phyloP scores from a whole-genome alignment of 1,140 invertebrate genomes.

The Episyrphus balteatus region DNA sequence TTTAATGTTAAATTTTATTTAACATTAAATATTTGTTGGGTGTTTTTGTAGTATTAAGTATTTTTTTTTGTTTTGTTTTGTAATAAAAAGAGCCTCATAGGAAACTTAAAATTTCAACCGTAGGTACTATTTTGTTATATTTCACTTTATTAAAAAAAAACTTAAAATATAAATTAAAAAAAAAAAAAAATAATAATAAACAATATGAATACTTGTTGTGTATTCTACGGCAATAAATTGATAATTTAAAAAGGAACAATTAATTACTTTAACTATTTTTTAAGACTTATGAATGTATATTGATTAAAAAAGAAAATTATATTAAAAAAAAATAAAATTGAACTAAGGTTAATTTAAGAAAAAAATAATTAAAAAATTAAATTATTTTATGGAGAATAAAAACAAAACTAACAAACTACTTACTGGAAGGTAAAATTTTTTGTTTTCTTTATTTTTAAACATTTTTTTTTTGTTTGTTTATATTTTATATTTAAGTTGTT shows the following conservation, averaged over 20 bases:
- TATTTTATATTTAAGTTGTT: not conserved
- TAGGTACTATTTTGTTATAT: constrained; percentile 2
- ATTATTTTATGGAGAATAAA: not conserved
- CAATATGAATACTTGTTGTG: not conserved
- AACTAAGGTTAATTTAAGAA: not conserved
- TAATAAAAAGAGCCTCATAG: constrained; percentile 34
- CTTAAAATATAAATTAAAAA: not conserved
- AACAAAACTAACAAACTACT: not conserved
- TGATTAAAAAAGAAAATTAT: not conserved
- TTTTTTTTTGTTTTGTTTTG: constrained; percentile 5
- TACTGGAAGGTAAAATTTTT: constrained; percentile 6
- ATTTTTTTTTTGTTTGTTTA: constrained; percentile 5
- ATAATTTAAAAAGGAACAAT: too few relatives aligned
- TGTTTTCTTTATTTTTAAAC: not conserved
- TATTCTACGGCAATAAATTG: too few relatives aligned
- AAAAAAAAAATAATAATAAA: not conserved
- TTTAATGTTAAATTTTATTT: not conserved
- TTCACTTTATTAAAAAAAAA: not conserved
- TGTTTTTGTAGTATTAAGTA: not conserved
- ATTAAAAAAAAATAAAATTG: not conserved
- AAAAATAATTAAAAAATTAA: not conserved
- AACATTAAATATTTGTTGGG: not conserved
- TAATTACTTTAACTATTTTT: not conserved
- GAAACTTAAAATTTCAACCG: constrained; percentile 36
- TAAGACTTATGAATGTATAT: not conserved